phyloP scores from a whole-genome alignment of 2,888 invertebrate species.

The Acleris holmiana region DNA sequence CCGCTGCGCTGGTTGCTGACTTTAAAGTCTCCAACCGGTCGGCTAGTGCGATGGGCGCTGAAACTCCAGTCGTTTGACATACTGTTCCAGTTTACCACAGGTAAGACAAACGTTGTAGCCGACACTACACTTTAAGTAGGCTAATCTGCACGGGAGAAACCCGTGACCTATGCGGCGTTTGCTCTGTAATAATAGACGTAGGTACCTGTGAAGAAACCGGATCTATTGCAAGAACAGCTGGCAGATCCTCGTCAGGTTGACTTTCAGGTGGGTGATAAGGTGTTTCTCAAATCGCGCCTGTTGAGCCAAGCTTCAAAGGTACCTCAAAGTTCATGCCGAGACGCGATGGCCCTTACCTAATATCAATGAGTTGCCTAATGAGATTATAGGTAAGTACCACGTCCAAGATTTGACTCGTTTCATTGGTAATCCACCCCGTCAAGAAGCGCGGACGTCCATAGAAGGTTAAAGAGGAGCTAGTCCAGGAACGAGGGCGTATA shows the following conservation, averaged over 20 bases:
- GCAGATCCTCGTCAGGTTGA: conserved; percentile 34
- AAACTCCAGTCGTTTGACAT: too few relatives aligned
- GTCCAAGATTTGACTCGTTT: background rate
- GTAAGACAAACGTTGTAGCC: background rate
- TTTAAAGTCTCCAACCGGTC: too few relatives aligned
- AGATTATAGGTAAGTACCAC: background rate
- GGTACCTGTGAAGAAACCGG: conserved; percentile 32
- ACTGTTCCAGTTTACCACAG: too few relatives aligned
- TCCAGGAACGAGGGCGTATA: too few relatives aligned
- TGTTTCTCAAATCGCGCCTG: conserved; percentile 1
- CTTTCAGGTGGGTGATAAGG: background rate
- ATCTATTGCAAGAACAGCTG: conserved; percentile 37
- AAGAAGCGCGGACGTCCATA: background rate
- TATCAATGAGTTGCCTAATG: background rate
- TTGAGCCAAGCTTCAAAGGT: background rate
- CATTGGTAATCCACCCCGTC: background rate
- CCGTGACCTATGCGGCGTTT: conserved; percentile 36
- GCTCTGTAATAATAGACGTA: conserved; percentile 39
- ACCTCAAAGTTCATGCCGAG: background rate
- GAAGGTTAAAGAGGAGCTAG: too few relatives aligned
- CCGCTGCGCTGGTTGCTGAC: too few relatives aligned
- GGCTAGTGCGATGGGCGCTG: too few relatives aligned
- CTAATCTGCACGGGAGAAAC: background rate
- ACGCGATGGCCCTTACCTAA: background rate
- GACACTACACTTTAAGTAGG: conserved; percentile 17